Evolutionary conservation across 2,113 vertebrate genomes (phyloP), one percentile per base, ranked within the genome.

Genomic region (Nestor notabilis): DNA sequence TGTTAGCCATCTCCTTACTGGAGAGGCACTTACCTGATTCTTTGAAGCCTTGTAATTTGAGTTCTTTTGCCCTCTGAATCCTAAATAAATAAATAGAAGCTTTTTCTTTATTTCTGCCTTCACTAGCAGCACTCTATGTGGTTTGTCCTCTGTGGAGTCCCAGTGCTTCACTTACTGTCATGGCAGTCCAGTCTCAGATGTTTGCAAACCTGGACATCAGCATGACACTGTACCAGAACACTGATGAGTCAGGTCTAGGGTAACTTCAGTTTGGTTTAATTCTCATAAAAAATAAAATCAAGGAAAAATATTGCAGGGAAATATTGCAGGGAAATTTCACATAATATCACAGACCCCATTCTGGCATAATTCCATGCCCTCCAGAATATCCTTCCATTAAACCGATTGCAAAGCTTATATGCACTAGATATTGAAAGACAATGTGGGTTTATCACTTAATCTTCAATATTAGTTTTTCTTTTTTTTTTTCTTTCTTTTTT

Each of bases 311-410:
- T 41, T 83, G 18, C 53, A 56, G 35, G 25, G 28, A 70, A 80
- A 85, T 80, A 68, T 41, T 83, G 18, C 53, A 56, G 35, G 25
- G 28, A 70, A 80, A 85, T 80, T 76, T 86, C 78, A 79, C 24
- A 29, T 83, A 35, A 68, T 80, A 23, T 76, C 74, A 89, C 88
- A 93, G 81, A 78, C 77, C 35, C 71, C 65, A 24, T 78, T 91
- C 80, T 95, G 83, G 70, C 77, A 68, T 41, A 92, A 88, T 85
- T 91, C 86, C 90, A 92, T 64, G 87, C 27, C 75, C 56, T 96
- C 64, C 82, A 92, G 87, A 93, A 89, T 69, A 97, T 83, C 89
- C 81, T 91, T 94, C 90, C 81, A 94, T 96, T 96, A 96, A 96
- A 97, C 60, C 2, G 16, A 96, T 96, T 94, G 81, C 71, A 78